Conservation (phyloP, 2,113 vertebrate genomes). For the Epinephelus lanceolatus region DNA sequence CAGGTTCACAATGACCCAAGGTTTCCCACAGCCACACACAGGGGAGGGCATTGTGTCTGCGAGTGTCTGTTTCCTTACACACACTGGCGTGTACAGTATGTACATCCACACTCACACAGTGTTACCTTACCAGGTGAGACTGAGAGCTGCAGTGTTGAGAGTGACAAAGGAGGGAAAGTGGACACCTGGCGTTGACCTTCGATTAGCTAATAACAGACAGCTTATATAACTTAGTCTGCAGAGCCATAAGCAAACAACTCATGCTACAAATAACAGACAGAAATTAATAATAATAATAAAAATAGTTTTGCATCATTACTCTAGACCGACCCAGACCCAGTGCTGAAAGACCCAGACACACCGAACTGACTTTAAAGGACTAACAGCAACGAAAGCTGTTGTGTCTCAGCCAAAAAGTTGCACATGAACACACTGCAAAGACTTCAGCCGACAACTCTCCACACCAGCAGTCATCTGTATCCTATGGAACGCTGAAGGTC, state of each 20-base stretch:
- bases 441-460: too few species aligned
- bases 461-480: too few species aligned
- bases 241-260: not conserved
- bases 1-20: constrained; percentile 27
- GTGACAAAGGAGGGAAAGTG: constrained; percentile 62
- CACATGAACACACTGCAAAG: too few species aligned
- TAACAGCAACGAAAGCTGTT: too few species aligned
- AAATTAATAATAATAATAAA: not conserved
- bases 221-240: not conserved
- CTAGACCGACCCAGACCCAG: too few species aligned
- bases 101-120: constrained; percentile 18
- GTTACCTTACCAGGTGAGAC: constrained; percentile 56
- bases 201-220: constrained; percentile 14
- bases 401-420: too few species aligned
- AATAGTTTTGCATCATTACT: not conserved
- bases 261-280: not conserved
- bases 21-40: constrained; percentile 53
- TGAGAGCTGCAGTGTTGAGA: constrained; percentile 56
- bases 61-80: constrained; percentile 36
- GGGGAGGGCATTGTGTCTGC: constrained; percentile 49
- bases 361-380: too few species aligned
- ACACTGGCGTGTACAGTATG: constrained; percentile 21
- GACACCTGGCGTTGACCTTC: constrained; percentile 45
- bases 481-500: too few species aligned
- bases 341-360: too few species aligned